Evolutionary conservation across 2,797 vertebrate species (phyloP), one percentile per base, ranked within the genome.

Genomic region (Microchirus variegatus): DNA sequence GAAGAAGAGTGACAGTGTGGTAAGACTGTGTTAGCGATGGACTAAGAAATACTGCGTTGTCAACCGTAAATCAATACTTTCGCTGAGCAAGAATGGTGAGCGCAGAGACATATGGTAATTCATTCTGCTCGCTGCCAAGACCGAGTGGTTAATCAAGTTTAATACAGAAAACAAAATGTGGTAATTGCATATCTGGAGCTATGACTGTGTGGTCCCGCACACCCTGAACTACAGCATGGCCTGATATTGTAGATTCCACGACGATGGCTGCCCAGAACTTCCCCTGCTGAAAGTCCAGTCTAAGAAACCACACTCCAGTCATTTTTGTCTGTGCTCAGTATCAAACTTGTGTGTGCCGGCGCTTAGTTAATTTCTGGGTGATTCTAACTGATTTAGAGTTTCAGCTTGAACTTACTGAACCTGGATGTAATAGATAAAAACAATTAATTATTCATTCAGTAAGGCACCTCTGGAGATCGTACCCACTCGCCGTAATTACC

Each of bases 1-100:
- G 22, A 22, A 31, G 8, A 48, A 54, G 41, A 59, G 36, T 11
- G 8, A 40, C 13, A 47, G 5, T 41, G 12, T 11, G 38, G 16
- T 58, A 40, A 22, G 31, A 6, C 35, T 14, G 9, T 43, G 19
- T 54, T 37, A 35, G 19, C 22, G 14, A 50, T 12, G 31, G 36
- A 41, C 14, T n/a, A 40, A n/a, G 26, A 43, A 13, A 53, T 12
- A 44, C 9, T 66, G 16, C 4, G 2, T 19, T 55, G 10, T 52
- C 36, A 75, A 52, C n/a, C 48, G 2, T n/a, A 35, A 50, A 14
- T 14, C 55, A 59, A 60, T 40, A 2, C 48, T 63, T 60, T 59
- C 8, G 31, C 31, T 31, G 31, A 31, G 31, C 31, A 31, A 31
- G 31, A 31, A 52, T 44, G 35, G 17, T 44, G 49, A 26, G 59